Percentiles rank a stretch among this genome's conserved stretches.
phyloP scores from a whole-genome alignment of 2,888 invertebrate genomes.

The Platycnemis pennipes region DNA sequence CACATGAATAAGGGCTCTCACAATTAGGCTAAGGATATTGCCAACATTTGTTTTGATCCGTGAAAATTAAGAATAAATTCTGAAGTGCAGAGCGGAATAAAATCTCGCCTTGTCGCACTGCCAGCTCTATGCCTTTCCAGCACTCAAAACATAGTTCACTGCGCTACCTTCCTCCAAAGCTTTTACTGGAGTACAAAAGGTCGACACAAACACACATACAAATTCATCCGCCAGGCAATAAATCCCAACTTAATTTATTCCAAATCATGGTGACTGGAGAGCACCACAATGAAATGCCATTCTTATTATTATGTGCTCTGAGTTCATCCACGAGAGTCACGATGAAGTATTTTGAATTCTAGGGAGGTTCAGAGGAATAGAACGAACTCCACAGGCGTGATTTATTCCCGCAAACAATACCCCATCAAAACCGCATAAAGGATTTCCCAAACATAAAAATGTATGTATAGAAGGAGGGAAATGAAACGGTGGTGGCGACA shows the following conservation, averaged over 20 bases:
- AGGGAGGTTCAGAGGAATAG: not conserved
- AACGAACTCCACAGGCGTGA: not conserved
- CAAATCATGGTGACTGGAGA: not conserved
- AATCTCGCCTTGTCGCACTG: not conserved
- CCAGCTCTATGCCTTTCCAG: not conserved
- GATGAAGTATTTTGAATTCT: not conserved
- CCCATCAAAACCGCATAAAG: constrained; percentile 46
- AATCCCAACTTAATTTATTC: constrained; percentile 4
- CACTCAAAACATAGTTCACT: not conserved
- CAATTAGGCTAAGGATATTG: too few relatives aligned
- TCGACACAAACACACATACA: not conserved
- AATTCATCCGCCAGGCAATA: not conserved
- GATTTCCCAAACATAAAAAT: not conserved
- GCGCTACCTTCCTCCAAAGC: not conserved
- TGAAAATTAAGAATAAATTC: too few relatives aligned
- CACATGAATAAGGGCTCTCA: too few relatives aligned
- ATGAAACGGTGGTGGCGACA: constrained; percentile 49
- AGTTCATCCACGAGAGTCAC: not conserved
- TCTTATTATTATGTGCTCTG: not conserved
- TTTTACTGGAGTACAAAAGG: not conserved
- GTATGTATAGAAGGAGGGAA: not conserved
- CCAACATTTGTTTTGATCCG: too few relatives aligned
- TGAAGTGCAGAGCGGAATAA: not conserved
- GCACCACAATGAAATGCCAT: not conserved
- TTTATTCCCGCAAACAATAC: constrained; percentile 53